A percentile compares a stretch with the other conserved stretches of the same genome.
Conservation (phyloP, 2,888 invertebrate species). For the Zygogramma bicolorata region DNA sequence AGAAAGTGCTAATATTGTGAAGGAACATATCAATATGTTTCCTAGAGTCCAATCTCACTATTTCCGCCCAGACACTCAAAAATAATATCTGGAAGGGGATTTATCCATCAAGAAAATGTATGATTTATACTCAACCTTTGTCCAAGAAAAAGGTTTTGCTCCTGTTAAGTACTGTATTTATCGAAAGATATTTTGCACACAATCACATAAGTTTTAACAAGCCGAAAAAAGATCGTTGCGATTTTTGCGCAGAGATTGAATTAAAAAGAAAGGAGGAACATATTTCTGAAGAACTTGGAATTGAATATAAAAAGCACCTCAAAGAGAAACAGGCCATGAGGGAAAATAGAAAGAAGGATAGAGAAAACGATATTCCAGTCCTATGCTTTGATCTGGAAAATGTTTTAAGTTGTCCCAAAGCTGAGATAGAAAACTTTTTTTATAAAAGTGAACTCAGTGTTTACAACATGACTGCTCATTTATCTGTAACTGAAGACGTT, state of each 20-base stretch:
- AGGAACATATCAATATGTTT: slow-evolving; percentile 28
- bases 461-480: slow-evolving; percentile 23
- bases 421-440: slow-evolving; percentile 7
- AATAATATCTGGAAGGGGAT: slow-evolving; percentile 3
- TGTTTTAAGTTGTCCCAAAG: slow-evolving; percentile 19
- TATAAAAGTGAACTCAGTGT: slow-evolving; percentile 18
- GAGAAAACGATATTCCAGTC: slow-evolving; percentile 9
- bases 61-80: slow-evolving; percentile 1
- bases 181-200: slow-evolving; percentile 14
- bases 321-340: slow-evolving; percentile 11
- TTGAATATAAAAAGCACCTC: no score
- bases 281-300: no score
- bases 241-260: slow-evolving; percentile 29
- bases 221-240: slow-evolving; percentile 31
- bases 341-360: neutral
- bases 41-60: slow-evolving; percentile 33
- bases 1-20: slow-evolving; percentile 20
- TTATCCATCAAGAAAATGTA: slow-evolving; percentile 21
- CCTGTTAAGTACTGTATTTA: slow-evolving; percentile 2
- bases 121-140: slow-evolving; percentile 9
- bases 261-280: no score
- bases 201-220: slow-evolving; percentile 17
- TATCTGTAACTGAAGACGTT: neutral
- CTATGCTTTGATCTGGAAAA: slow-evolving; percentile 27
- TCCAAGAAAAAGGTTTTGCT: neutral